These are phyloP conservation scores for Furcifer pardalis DNA, from an alignment of 2,797 vertebrate genomes.

Conservation along the genomic window DNA sequence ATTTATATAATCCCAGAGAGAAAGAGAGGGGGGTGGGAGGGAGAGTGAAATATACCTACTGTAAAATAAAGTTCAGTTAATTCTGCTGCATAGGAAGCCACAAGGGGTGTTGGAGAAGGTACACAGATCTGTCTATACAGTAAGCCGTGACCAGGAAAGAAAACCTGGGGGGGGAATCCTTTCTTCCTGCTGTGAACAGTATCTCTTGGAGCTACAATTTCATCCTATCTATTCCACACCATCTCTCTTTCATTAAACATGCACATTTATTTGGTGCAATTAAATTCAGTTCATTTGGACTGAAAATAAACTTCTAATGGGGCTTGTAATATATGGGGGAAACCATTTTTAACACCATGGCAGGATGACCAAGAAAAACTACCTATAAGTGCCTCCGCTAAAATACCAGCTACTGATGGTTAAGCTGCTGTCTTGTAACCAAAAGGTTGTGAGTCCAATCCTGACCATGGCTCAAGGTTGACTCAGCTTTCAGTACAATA, in stretches of 20 bases:
- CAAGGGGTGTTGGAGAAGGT: constrained; percentile 46
- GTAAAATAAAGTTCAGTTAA: constrained; percentile 61
- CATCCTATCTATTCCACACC: constrained; percentile 39
- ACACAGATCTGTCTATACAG: constrained; percentile 27
- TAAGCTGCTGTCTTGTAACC: no score
- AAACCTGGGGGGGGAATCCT: not conserved
- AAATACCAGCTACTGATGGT: no score
- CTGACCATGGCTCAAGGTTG: no score
- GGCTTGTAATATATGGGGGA: not conserved
- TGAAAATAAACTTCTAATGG: not conserved
- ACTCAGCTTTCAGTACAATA: no score
- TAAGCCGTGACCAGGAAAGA: constrained; percentile 31
- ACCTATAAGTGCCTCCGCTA: not conserved
- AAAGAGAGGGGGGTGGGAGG: no score
- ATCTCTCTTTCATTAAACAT: not conserved
- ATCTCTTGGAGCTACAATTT: not conserved
- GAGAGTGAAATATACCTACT: constrained; percentile 69
- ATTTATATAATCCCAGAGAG: constrained; percentile 58
- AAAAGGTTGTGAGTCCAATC: no score
- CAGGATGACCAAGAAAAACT: not conserved
- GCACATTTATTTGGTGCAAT: not conserved
- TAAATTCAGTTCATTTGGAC: not conserved
- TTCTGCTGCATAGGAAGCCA: constrained; percentile 49
- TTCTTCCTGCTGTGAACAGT: not conserved
- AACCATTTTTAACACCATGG: not conserved